A percentile compares a stretch with the other conserved stretches of the same genome.
Evolutionary conservation across 1,140 invertebrate genomes (phyloP).

Genomic region (Scaptomyza graminum): DNA sequence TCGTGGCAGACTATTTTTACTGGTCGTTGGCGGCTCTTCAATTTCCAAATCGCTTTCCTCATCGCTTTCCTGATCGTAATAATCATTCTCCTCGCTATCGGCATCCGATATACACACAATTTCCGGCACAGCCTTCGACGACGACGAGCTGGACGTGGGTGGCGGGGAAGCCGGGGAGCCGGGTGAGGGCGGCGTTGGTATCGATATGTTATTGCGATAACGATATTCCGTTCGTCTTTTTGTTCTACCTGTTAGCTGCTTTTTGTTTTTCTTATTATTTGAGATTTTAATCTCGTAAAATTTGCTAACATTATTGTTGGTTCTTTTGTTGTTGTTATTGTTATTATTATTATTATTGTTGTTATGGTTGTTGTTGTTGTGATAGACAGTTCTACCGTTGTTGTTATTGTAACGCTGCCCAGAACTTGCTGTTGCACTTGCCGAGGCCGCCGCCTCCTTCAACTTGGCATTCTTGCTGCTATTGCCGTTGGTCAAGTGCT

Average conservation of each 20-base stretch:
- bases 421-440: constrained; percentile 10
- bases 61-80: constrained; percentile 32
- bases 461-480: constrained; percentile 41
- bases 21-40: constrained; percentile 31
- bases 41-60: constrained; percentile 39
- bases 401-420: constrained; percentile 30
- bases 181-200: constrained; percentile 57
- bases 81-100: constrained; percentile 60
- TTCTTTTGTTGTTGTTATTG: constrained; percentile 51
- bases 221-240: constrained; percentile 38
- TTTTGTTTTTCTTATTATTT: constrained; percentile 37
- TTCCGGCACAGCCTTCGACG: constrained; percentile 28
- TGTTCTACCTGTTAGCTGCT: constrained; percentile 9
- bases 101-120: constrained; percentile 56
- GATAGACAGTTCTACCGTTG: constrained; percentile 25
- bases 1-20: constrained; percentile 12
- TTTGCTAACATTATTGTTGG: constrained; percentile 55
- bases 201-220: constrained; percentile 60
- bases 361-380: constrained; percentile 31
- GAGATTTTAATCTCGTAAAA: constrained; percentile 43
- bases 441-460: constrained; percentile 34
- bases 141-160: not conserved
- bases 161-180: constrained; percentile 31
- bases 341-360: constrained; percentile 50
- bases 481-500: constrained; percentile 49